Percentiles rank a stretch among this genome's conserved stretches.
These are phyloP conservation scores for Temnothorax rugatulus DNA, from an alignment of 2,888 invertebrate species.

Conservation along the genomic window DNA sequence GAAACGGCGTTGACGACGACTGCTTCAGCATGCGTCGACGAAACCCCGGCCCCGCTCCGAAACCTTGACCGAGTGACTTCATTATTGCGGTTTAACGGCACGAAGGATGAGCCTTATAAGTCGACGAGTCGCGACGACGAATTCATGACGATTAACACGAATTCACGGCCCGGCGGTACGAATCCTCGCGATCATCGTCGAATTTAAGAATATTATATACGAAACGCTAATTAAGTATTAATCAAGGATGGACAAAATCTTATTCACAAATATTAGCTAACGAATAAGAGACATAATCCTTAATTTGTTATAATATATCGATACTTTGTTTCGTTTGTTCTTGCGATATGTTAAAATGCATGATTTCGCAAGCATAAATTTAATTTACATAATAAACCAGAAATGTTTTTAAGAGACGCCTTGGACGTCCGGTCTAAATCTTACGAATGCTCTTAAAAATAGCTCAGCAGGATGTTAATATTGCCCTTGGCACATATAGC, in stretches of 20 bases:
- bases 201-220: not conserved
- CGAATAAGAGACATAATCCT: not conserved
- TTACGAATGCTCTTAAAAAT: not conserved
- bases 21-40: slow-evolving; percentile 35
- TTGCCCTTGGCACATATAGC: not conserved
- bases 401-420: not conserved
- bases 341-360: not conserved
- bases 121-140: slow-evolving; percentile 66
- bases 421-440: not conserved
- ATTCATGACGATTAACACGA: slow-evolving; percentile 60
- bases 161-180: slow-evolving; percentile 33
- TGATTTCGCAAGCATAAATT: not conserved
- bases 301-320: not conserved
- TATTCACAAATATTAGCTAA: not conserved
- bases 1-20: slow-evolving; percentile 50
- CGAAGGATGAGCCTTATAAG: slow-evolving; percentile 78
- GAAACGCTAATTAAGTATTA: not conserved
- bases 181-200: not conserved
- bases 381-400: slow-evolving; percentile 4
- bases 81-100: slow-evolving; percentile 78
- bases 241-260: not conserved
- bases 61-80: slow-evolving; percentile 81
- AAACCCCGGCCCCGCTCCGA: slow-evolving; percentile 74
- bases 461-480: not conserved
- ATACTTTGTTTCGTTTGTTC: not conserved